Base-by-base conservation (phyloP, 2,113 vertebrate genomes). In the Columba livia region DNA sequence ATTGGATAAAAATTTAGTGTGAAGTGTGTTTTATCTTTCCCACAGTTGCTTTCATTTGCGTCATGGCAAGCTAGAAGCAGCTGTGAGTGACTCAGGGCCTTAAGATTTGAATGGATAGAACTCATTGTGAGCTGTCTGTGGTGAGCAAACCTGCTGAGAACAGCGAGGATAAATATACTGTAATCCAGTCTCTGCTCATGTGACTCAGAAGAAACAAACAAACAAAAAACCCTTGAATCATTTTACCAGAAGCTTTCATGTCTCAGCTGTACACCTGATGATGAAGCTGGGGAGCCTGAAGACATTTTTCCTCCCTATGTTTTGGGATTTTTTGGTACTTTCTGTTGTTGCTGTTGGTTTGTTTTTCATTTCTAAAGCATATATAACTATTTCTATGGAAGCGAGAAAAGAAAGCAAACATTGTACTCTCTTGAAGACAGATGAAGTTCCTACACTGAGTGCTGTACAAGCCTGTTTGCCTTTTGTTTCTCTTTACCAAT, bases 71-170 rank as follows among this genome's bases (percentile, higher is more conserved):
- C 58, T 81, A 53, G 51, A 88, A 81, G 42, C 77, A 73, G 42
- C 42, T 79, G 32, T 29, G 38, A 54, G 61, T 79, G 48, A 66
- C 61, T 44, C 61, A 54, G 31, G 61, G 77, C 36, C 84, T 79
- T 90, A 74, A 96, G 91, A 54, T 90, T 88, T 92, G 88, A 82
- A 60, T 7, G 40, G 84, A 65, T 85, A 51, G 47, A 79, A 92
- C 70, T 82, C 74, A 77, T 65, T 70, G 79, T 29, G 57, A 93
- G 31, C 53, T 10, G 26, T 62, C 79, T 53, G 53, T 78, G 94
- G 62, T 95, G 93, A 96, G 89, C 89, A 93, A 93, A 93, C 74
- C 88, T 93, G 67, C 90, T 77, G 93, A 94, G 93, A 87, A 86
- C 84, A 79, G 77, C 86, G 85, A 81, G 91, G 83, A 94, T 94